A percentile compares a stretch with the other conserved stretches of the same genome.
These are phyloP conservation scores for Telmatherina bonti DNA, from an alignment of 2,797 vertebrate species.

Conservation along the genomic window DNA sequence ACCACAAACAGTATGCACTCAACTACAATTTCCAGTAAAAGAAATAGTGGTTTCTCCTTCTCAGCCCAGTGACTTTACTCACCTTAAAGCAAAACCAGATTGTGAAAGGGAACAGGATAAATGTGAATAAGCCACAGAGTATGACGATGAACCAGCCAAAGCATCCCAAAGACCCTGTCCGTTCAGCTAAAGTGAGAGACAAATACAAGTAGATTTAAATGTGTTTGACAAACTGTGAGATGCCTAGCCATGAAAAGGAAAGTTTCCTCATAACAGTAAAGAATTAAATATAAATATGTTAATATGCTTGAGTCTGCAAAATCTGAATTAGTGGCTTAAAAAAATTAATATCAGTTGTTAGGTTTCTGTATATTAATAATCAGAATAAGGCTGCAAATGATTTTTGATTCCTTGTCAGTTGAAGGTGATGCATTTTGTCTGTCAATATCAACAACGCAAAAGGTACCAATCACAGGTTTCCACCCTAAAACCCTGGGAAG, in stretches of 20 bases:
- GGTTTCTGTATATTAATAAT: not conserved
- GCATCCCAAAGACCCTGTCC: constrained; percentile 77
- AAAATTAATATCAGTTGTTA: not conserved
- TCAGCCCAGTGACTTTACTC: constrained; percentile 27
- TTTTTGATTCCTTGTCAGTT: not conserved
- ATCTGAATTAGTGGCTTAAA: not conserved
- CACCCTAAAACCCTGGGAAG: not conserved
- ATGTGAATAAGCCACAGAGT: constrained; percentile 82
- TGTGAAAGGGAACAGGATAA: constrained; percentile 85
- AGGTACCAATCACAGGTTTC: not conserved
- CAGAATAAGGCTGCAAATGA: not conserved
- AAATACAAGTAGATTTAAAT: constrained; percentile 5
- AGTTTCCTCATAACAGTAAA: not conserved
- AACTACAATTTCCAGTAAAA: not conserved
- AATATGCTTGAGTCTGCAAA: not conserved
- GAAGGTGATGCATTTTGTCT: not conserved
- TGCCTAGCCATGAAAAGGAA: not conserved
- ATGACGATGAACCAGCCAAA: constrained; percentile 86
- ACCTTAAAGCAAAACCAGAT: constrained; percentile 91
- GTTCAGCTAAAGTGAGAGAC: constrained; percentile 58
- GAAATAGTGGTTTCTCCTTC: not conserved
- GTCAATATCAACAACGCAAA: not conserved
- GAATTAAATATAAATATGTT: not conserved
- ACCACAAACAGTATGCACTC: constrained; percentile 8
- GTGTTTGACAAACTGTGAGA: not conserved